These are phyloP conservation scores for Holacanthella duospinosa DNA, from an alignment of 2,888 invertebrate genomes.

Conservation along the genomic window DNA sequence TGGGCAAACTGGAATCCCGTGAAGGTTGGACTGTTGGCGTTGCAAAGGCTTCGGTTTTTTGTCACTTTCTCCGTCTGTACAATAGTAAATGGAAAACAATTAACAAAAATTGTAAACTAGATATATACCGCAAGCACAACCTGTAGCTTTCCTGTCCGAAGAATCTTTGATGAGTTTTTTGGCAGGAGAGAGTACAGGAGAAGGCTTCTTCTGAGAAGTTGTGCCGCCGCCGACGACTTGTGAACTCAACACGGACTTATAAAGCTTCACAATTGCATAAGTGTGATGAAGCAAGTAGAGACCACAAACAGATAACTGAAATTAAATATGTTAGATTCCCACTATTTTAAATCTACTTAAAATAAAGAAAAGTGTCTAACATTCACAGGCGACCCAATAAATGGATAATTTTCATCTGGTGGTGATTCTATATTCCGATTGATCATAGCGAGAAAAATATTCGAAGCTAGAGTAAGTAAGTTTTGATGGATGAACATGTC, in stretches of 20 bases:
- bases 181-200: conserved; percentile 33
- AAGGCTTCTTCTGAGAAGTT: conserved; percentile 11
- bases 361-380: background rate
- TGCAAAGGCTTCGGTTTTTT: conserved; percentile 22
- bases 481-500: conserved; percentile 48
- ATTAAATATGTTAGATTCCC: conserved; percentile 9
- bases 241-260: conserved; percentile 62
- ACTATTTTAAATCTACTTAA: background rate
- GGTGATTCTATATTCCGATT: background rate
- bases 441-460: conserved; percentile 44
- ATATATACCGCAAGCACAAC: conserved; percentile 15
- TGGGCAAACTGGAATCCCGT: conserved; percentile 22
- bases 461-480: conserved; percentile 48
- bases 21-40: conserved; percentile 8
- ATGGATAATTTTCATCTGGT: background rate
- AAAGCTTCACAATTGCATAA: conserved; percentile 59
- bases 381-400: background rate
- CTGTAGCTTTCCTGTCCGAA: conserved; percentile 31
- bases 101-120: no score
- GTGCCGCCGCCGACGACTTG: conserved; percentile 42
- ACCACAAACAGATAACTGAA: conserved; percentile 47
- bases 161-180: conserved; percentile 34
- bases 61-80: conserved; percentile 48
- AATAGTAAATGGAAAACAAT: no score
- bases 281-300: conserved; percentile 59